Conservation (phyloP, 2,888 invertebrate genomes). For the Iselma pallidipennis region DNA sequence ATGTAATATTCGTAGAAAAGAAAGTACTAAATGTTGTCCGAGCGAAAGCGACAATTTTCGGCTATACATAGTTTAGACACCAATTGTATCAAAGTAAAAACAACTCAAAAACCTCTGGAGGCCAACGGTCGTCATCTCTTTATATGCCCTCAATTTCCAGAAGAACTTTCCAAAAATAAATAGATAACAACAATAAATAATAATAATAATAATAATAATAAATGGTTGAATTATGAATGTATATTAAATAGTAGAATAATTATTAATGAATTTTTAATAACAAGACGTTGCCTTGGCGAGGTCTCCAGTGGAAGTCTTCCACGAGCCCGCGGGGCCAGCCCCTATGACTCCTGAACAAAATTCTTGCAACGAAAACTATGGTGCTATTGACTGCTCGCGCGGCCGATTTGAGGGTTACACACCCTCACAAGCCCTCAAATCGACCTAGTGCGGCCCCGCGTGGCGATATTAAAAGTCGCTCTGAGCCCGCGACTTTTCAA, state of each 20-base stretch:
- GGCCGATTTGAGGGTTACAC: conserved; percentile 33
- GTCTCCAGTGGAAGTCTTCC: conserved; percentile 57
- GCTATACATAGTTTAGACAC: conserved; percentile 47
- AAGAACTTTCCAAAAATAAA: neutral
- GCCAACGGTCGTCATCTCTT: conserved; percentile 31
- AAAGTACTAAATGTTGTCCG: neutral
- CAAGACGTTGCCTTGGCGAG: conserved; percentile 48
- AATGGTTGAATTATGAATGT: neutral
- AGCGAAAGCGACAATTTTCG: conserved; percentile 14
- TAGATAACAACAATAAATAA: neutral
- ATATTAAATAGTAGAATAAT: neutral
- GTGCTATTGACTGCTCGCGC: conserved; percentile 54
- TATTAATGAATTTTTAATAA: neutral
- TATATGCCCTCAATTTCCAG: conserved; percentile 4
- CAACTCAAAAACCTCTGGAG: conserved; percentile 39
- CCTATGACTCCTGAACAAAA: conserved; percentile 37
- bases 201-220: neutral
- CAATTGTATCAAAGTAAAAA: conserved; percentile 34
- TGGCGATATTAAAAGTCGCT: conserved; percentile 41
- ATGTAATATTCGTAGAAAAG: neutral
- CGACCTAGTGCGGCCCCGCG: conserved; percentile 41
- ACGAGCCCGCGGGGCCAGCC: conserved; percentile 52
- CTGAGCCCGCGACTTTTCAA: conserved; percentile 50
- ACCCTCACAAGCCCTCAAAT: conserved; percentile 8
- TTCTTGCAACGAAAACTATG: conserved; percentile 56